phyloP scores from a whole-genome alignment of 2,113 vertebrate species.

The Montifringilla adamsi region DNA sequence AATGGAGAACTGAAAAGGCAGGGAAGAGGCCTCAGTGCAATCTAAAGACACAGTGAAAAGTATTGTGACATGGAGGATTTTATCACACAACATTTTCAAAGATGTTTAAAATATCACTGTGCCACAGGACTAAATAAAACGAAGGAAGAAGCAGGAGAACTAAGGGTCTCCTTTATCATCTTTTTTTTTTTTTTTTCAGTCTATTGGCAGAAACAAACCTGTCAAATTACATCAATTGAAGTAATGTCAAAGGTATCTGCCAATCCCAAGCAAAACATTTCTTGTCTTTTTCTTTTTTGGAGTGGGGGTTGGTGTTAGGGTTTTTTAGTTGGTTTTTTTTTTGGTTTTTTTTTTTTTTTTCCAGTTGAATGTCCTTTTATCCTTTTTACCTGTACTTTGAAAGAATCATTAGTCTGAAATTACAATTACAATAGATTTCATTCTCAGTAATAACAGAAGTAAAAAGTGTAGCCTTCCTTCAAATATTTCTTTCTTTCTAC shows the following conservation, averaged over 20 bases:
- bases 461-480: background rate
- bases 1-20: background rate
- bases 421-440: background rate
- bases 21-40: background rate
- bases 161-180: background rate
- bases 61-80: background rate
- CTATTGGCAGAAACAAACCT: background rate
- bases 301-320: rapidly evolving
- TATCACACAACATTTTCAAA: background rate
- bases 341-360: background rate
- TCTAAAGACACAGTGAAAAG: background rate
- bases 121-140: background rate
- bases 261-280: background rate
- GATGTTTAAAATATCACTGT: background rate
- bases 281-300: background rate
- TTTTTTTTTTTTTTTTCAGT: background rate
- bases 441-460: background rate
- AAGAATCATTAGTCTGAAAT: background rate
- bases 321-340: background rate
- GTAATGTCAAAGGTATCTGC: background rate
- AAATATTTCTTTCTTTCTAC: background rate
- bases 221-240: background rate
- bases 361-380: background rate
- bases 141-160: background rate
- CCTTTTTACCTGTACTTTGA: background rate